Conservation (phyloP, 2,888 invertebrate genomes). For the Patella depressa region DNA sequence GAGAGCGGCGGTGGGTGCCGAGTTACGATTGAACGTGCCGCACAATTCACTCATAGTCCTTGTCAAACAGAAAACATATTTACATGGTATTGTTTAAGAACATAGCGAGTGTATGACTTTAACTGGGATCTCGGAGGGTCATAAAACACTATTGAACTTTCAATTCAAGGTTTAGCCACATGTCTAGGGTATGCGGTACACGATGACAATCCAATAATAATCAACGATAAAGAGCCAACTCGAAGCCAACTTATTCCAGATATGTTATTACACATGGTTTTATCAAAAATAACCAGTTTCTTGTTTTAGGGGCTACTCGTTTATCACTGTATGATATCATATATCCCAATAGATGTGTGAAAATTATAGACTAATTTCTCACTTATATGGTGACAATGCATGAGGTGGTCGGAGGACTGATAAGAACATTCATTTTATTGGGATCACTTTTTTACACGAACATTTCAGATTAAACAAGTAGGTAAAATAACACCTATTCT, state of each 20-base stretch:
- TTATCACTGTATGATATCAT: too few relatives aligned
- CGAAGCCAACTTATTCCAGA: not conserved
- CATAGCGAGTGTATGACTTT: conserved; percentile 5
- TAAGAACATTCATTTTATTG: too few relatives aligned
- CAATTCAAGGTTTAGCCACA: conserved; percentile 3
- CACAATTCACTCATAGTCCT: not conserved
- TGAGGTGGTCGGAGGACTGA: too few relatives aligned
- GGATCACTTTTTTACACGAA: too few relatives aligned
- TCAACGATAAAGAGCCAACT: not conserved
- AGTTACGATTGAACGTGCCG: conserved; percentile 10
- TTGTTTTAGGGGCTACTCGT: not conserved
- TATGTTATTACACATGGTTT: conserved; percentile 10
- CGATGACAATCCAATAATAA: not conserved
- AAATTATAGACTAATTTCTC: too few relatives aligned
- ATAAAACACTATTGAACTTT: conserved; percentile 13
- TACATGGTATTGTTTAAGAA: not conserved
- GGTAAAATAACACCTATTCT: too few relatives aligned
- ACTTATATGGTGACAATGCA: too few relatives aligned
- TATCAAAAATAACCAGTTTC: conserved; percentile 1
- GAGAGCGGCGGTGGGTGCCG: not conserved
- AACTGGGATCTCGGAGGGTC: not conserved
- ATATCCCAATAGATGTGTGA: too few relatives aligned
- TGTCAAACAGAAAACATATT: conserved; percentile 6
- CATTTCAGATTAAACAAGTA: too few relatives aligned
- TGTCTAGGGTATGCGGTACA: conserved; percentile 5